Evolutionary conservation across 1,140 invertebrate species (phyloP).

Genomic region (Drosophila willistoni): DNA sequence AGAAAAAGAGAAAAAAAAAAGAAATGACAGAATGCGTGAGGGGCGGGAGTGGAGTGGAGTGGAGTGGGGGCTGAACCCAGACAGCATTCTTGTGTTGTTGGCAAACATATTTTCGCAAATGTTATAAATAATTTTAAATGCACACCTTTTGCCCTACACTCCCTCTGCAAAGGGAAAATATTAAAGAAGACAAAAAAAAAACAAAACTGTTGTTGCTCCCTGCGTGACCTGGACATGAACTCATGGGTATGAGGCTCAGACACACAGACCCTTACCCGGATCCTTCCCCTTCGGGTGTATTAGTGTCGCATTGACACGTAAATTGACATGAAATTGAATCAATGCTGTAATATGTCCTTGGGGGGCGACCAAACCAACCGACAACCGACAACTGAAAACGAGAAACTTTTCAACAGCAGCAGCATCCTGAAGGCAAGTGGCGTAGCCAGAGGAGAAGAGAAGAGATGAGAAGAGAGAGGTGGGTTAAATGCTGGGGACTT

Average conservation of each 20-base stretch:
- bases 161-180: background rate
- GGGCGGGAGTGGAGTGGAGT: background rate
- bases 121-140: constrained; percentile 82
- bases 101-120: constrained; percentile 79
- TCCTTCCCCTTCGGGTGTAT: constrained; percentile 73
- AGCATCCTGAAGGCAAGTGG: constrained; percentile 10
- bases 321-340: constrained; percentile 84
- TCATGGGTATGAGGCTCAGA: background rate
- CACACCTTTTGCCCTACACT: constrained; percentile 50
- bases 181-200: background rate
- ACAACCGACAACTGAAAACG: constrained; percentile 28
- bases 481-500: background rate
- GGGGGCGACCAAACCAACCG: constrained; percentile 47
- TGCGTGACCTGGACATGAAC: background rate
- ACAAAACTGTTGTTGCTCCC: constrained; percentile 15
- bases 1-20: constrained; percentile 21
- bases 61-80: background rate
- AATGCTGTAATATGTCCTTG: constrained; percentile 83
- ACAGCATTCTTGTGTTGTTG: constrained; percentile 45
- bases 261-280: constrained; percentile 24
- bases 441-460: background rate
- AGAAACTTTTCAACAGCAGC: constrained; percentile 25
- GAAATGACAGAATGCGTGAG: constrained; percentile 36
- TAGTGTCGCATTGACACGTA: constrained; percentile 83
- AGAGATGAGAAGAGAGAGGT: no score